Base-by-base conservation (phyloP, 2,797 vertebrate species). In the Neoniphon sammara region DNA sequence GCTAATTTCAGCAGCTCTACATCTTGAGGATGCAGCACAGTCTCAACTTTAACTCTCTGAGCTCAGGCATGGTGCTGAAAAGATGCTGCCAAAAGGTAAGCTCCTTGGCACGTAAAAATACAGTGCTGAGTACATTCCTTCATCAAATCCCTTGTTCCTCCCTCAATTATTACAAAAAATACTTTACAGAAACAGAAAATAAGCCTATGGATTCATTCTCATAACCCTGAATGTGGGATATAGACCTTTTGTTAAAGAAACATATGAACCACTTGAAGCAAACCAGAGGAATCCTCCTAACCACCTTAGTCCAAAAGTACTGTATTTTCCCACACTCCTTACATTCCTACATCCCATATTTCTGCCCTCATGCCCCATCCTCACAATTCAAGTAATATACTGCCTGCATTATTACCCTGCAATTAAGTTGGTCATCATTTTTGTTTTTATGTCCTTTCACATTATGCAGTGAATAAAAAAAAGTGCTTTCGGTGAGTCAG, bases 1-100 rank as follows among this genome's bases (percentile, higher is more conserved):
- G 36, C 36, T 39, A 39, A 39, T 10, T 39, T 39, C 36, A 39
- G 7, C 47, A n/a, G 7, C n/a, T n/a, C 47, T 20, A n/a, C 8
- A 20, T 20, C 7, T 65, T 62, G 72, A 66, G 54, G 36, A 64
- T 60, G 74, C 72, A 75, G 72, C 70, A 68, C 70, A 70, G 30
- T 59, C 66, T 87, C 57, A 78, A 88, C 85, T 85, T 76, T 73
- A 75, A 61, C 70, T 75, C 63, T 75, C 62, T 27, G 2, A 71
- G 73, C 73, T 80, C 61, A 70, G 69, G 61, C 65, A 61, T 74
- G 75, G 81, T 62, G 75, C 67, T 77, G 59, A 80, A 85, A 84
- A 52, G 47, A 79, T 69, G 77, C 56, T 56, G 63, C 56, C 12
- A 50, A 12, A 7, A 75, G 70, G 80, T 73, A 53, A 53, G 4